A percentile compares a stretch with the other conserved stretches of the same genome.
phyloP scores from a whole-genome alignment of 2,888 invertebrate species.

The Dolichopus griseipennis region DNA sequence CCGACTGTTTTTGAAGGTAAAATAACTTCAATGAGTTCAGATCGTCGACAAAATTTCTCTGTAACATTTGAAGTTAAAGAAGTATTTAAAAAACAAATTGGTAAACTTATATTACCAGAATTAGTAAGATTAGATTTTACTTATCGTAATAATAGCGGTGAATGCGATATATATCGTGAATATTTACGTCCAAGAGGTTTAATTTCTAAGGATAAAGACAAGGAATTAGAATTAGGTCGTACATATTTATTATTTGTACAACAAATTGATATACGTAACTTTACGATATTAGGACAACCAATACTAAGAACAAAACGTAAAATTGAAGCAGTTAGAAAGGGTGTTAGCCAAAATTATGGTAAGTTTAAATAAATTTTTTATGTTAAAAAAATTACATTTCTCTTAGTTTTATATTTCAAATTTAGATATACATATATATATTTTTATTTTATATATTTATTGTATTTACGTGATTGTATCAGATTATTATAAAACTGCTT shows the following conservation, averaged over 20 bases:
- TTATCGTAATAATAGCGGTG: slow-evolving; percentile 37
- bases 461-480: too few relatives aligned
- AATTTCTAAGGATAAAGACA: slow-evolving; percentile 29
- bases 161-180: slow-evolving; percentile 43
- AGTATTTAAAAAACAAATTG: slow-evolving; percentile 52
- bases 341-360: slow-evolving; percentile 45
- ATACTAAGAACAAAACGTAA: slow-evolving; percentile 36
- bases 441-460: too few relatives aligned
- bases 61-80: slow-evolving; percentile 58
- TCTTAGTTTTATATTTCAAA: too few relatives aligned
- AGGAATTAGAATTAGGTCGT: slow-evolving; percentile 39
- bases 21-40: slow-evolving; percentile 53
- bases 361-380: slow-evolving; percentile 31
- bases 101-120: slow-evolving; percentile 34
- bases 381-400: too few relatives aligned
- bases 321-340: slow-evolving; percentile 36
- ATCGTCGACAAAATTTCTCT: slow-evolving; percentile 51
- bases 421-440: too few relatives aligned
- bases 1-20: slow-evolving; percentile 59
- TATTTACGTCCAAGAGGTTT: slow-evolving; percentile 37
- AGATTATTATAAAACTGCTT: too few relatives aligned
- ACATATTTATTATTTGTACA: slow-evolving; percentile 41
- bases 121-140: slow-evolving; percentile 40
- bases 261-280: slow-evolving; percentile 41
- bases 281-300: slow-evolving; percentile 43